Percentiles rank a stretch among this genome's conserved stretches.
phyloP scores from a whole-genome alignment of 37 sponge, comb jelly and placozoan genomes.

The Chondrosia reniformis region DNA sequence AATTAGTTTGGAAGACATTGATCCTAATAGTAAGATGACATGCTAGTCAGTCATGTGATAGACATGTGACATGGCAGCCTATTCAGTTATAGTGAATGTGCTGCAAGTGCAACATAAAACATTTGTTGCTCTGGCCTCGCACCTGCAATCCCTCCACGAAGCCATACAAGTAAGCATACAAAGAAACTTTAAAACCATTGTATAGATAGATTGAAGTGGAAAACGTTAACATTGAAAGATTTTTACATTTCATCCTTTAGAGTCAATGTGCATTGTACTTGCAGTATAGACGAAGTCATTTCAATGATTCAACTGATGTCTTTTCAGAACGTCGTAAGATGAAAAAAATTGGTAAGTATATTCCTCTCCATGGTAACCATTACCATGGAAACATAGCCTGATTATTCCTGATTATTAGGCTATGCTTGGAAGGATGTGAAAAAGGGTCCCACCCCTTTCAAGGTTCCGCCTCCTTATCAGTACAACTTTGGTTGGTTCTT shows the following conservation, averaged over 20 bases:
- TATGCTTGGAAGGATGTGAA: not conserved
- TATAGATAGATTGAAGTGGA: too few species aligned
- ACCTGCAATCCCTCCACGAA: constrained; percentile 65
- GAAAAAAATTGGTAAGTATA: constrained; percentile 15
- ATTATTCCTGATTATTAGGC: too few species aligned
- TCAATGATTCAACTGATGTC: constrained; percentile 67
- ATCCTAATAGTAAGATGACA: not conserved
- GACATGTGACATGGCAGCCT: not conserved
- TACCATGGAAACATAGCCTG: too few species aligned
- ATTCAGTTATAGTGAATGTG: constrained; percentile 45
- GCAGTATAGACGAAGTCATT: constrained; percentile 40
- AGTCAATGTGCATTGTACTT: constrained; percentile 54
- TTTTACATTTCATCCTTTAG: too few species aligned
- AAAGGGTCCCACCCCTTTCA: not conserved
- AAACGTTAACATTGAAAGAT: too few species aligned
- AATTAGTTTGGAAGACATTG: not conserved
- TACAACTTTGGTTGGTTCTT: too few species aligned
- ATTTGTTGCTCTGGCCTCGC: constrained; percentile 59
- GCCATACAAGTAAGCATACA: constrained; percentile 47
- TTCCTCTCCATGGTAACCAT: too few species aligned
- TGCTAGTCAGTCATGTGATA: not conserved
- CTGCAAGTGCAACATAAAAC: constrained; percentile 67
- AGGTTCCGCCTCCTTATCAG: not conserved
- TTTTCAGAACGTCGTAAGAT: constrained; percentile 47
- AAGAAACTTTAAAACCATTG: too few species aligned